These are phyloP conservation scores for Microcebus ravelobensis DNA, from an alignment of 2,113 vertebrate genomes.

Conservation along the genomic window DNA sequence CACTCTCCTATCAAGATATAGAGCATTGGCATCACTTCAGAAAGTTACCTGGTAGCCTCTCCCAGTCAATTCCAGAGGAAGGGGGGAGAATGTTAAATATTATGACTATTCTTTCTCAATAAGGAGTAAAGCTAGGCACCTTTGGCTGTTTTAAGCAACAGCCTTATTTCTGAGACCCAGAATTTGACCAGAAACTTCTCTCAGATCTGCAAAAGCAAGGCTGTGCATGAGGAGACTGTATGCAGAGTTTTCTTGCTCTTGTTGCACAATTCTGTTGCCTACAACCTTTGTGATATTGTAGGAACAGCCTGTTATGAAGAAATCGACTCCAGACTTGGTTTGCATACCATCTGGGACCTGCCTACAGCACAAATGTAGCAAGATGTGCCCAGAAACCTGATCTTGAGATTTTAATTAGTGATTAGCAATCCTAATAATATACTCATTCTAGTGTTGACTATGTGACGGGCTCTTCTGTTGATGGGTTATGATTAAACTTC, in stretches of 20 bases:
- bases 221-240: neutral
- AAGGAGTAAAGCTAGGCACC: neutral
- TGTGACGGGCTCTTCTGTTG: neutral
- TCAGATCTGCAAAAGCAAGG: neutral
- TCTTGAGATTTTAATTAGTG: slow-evolving; percentile 40
- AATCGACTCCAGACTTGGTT: neutral
- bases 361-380: slow-evolving; percentile 22
- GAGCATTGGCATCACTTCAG: neutral
- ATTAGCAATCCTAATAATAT: neutral
- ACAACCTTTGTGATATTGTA: neutral
- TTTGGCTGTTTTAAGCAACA: neutral
- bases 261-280: neutral
- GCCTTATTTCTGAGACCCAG: slow-evolving; percentile 18
- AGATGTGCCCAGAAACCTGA: slow-evolving; percentile 43
- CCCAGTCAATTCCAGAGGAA: neutral
- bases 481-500: neutral
- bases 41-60: neutral
- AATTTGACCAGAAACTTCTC: neutral
- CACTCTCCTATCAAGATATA: neutral
- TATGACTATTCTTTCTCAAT: neutral
- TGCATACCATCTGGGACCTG: slow-evolving; percentile 27
- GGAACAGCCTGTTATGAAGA: neutral
- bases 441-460: neutral
- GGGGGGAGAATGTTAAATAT: neutral
- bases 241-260: neutral